phyloP scores from a whole-genome alignment of 2,888 invertebrate genomes.

The Hydriomena furcata region DNA sequence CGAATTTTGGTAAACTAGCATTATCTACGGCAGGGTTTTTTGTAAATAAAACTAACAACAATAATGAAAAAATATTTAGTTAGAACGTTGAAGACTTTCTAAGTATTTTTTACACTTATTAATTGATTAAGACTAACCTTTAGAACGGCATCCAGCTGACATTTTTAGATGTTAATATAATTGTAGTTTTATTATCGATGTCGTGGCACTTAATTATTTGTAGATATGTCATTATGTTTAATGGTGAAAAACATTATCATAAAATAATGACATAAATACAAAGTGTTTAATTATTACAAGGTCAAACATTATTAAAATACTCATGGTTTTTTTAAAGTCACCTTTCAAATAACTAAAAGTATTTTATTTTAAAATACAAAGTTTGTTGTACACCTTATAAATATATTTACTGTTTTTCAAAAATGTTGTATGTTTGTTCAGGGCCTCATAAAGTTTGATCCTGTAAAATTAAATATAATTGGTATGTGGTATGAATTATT shows the following conservation, averaged over 20 bases:
- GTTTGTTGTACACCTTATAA: too few relatives aligned
- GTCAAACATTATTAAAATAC: neutral
- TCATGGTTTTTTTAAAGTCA: too few relatives aligned
- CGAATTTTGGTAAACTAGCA: conserved; percentile 11
- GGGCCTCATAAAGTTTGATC: neutral
- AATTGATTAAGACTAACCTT: conserved; percentile 26
- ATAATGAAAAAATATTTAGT: conserved; percentile 14
- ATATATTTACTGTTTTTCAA: too few relatives aligned
- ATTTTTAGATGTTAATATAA: conserved; percentile 23
- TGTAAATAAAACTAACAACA: conserved; percentile 25
- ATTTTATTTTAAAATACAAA: too few relatives aligned
- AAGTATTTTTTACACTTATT: conserved; percentile 21
- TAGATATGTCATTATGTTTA: neutral
- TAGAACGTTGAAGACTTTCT: conserved; percentile 5
- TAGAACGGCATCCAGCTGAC: conserved; percentile 30
- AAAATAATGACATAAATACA: conserved; percentile 2
- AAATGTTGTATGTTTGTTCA: too few relatives aligned
- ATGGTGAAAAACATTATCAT: too few relatives aligned
- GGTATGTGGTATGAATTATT: too few relatives aligned
- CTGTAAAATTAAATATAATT: too few relatives aligned
- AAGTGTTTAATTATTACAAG: neutral
- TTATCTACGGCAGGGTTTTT: conserved; percentile 14
- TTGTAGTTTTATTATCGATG: conserved; percentile 5
- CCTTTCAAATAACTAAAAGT: too few relatives aligned
- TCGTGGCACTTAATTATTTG: neutral